Evolutionary conservation across 2,888 invertebrate species (phyloP), one percentile per base, ranked within the genome.

Genomic region (Diarsia dahlii): DNA sequence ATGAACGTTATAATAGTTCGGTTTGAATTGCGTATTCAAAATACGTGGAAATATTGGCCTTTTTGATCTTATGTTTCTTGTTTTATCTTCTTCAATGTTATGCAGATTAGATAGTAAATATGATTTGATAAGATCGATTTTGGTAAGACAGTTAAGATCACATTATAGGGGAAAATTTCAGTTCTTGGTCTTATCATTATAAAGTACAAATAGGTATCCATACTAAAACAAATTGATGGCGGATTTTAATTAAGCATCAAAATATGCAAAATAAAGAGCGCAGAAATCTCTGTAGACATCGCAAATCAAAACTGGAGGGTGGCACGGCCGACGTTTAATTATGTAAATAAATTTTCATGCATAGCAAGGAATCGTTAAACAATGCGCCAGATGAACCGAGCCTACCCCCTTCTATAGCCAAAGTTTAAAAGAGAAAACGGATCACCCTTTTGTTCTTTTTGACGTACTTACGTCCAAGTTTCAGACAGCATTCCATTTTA

Each of bases 281-380:
- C 89, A 89, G 89, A 91, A 94, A 94, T 94, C 93, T 94, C 88
- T 92, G 93, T 94, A 94, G 95, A 94, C 94, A 94, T 94, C 93
- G 90, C 94, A 94, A 95, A 96, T 95, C 95, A 95, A 93, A 94
- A 93, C 90, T 90, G 88, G 73, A 84, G 86, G 94, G 93, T 92
- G 91, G 90, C 90, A 85, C 88, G 89, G 90, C 89, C 92, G 91
- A 89, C 94, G 93, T 94, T 96, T 96, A 95, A 95, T 95, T 95
- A 96, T 96, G 96, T 94, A 95, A 96, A 96, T 95, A 95, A 93
- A 95, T 94, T 95, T 87, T 94, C 94, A 94, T 95, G 94, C 95
- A 94, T 94, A 94, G 92, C 92, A 92, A 95, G 93, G 93, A 94
- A 93, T 92, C 91, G 90, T 93, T 92, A 94, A 95, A 95, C 95